Percentiles rank a stretch among this genome's conserved stretches.
Conservation (phyloP, 1,140 invertebrate species). For the Latrodectus geometricus region DNA sequence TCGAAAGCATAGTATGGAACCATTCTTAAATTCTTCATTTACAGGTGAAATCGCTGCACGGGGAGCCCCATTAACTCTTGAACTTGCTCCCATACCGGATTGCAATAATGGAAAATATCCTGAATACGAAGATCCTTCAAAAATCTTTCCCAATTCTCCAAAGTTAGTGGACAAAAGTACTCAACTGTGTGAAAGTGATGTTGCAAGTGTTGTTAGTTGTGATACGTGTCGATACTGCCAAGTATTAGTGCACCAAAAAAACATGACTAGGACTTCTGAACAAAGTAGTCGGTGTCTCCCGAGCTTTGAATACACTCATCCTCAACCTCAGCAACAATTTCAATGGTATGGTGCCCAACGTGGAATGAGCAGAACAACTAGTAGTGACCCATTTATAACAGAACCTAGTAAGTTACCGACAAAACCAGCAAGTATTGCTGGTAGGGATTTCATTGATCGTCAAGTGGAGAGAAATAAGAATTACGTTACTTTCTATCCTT, state of each 20-base stretch:
- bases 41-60: constrained; percentile 80
- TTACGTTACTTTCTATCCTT: constrained; percentile 66
- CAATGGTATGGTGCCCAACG: constrained; percentile 24
- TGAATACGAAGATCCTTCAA: constrained; percentile 53
- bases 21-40: constrained; percentile 79
- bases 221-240: constrained; percentile 64
- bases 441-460: constrained; percentile 29
- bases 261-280: constrained; percentile 30
- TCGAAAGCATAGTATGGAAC: constrained; percentile 69
- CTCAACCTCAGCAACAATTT: constrained; percentile 34
- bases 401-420: constrained; percentile 32
- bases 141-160: constrained; percentile 35
- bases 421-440: constrained; percentile 35
- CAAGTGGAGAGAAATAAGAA: constrained; percentile 65
- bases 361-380: constrained; percentile 31
- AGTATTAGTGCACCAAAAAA: constrained; percentile 49
- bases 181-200: constrained; percentile 67
- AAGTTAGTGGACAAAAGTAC: constrained; percentile 65
- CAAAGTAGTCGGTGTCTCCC: constrained; percentile 28
- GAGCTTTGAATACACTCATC: constrained; percentile 29
- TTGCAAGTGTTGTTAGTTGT: constrained; percentile 66
- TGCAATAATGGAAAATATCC: constrained; percentile 65
- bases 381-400: constrained; percentile 30
- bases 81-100: constrained; percentile 71
- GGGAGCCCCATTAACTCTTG: constrained; percentile 77